A percentile compares a stretch with the other conserved stretches of the same genome.
Evolutionary conservation across 1,140 invertebrate species (phyloP).

Genomic region (Diorhabda sublineata): DNA sequence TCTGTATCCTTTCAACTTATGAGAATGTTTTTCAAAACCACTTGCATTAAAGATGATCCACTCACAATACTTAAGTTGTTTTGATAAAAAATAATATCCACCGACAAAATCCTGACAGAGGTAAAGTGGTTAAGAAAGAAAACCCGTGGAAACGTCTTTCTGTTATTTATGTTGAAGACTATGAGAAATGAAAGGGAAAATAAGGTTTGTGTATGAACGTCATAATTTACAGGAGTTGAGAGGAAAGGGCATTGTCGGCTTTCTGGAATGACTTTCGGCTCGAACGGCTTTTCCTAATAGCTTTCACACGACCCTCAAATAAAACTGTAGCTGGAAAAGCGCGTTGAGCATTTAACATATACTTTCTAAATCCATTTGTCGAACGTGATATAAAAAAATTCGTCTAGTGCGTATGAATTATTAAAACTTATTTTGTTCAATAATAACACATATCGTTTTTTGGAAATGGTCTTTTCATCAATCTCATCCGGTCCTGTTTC

Average conservation of each 20-base stretch:
- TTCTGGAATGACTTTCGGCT: slow-evolving; percentile 21
- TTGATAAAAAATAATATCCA: not conserved
- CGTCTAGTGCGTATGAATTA: too few species aligned
- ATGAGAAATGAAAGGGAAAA: slow-evolving; percentile 39
- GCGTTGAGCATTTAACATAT: too few species aligned
- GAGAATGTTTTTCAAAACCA: too few species aligned
- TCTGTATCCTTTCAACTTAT: too few species aligned
- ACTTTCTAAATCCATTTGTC: too few species aligned
- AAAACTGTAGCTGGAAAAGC: not conserved
- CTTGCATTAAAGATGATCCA: not conserved
- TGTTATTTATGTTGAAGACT: slow-evolving; percentile 28
- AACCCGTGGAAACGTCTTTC: slow-evolving; percentile 6
- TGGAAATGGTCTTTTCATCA: too few species aligned
- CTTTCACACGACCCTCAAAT: slow-evolving; percentile 18
- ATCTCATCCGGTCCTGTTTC: too few species aligned
- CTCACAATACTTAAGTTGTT: not conserved
- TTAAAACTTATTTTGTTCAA: too few species aligned
- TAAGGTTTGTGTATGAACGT: slow-evolving; percentile 35
- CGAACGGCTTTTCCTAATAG: slow-evolving; percentile 19
- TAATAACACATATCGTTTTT: too few species aligned
- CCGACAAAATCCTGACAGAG: slow-evolving; percentile 13
- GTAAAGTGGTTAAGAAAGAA: slow-evolving; percentile 8
- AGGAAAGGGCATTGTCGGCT: slow-evolving; percentile 23
- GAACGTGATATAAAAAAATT: too few species aligned
- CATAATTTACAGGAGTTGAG: slow-evolving; percentile 33